Evolutionary conservation across 2,888 invertebrate genomes (phyloP), one percentile per base, ranked within the genome.

Genomic region (Ormyrus nitidulus): DNA sequence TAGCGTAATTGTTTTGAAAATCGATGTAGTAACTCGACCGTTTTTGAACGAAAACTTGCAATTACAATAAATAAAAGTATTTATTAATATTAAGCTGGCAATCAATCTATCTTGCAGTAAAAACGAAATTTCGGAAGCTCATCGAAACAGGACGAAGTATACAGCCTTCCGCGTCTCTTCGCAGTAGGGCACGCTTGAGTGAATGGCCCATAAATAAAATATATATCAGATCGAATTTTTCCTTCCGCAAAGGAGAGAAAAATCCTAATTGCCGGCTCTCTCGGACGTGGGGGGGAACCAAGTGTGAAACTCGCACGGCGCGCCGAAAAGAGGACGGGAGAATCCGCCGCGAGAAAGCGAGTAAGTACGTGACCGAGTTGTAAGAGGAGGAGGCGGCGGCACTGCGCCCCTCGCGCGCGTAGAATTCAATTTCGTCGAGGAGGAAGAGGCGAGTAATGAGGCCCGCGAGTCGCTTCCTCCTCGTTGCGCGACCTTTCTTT

Each of bases 311-410:
- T 79, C 74, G 68, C 68, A 58, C 66, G 70, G 19, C 11, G 73
- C 64, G 44, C n/a, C 11, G 51, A 80, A 80, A 80, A 77, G 73
- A 77, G 80, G 81, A 74, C 70, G 81, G 71, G 77, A 81, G 81
- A 77, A 81, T 80, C 56, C 8, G 54, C 11, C 59, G 48, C 58
- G 9, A 46, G 8, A 19, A 34, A 13, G 51, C n/a, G 72, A 71
- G 75, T 66, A 61, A 75, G 61, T 53, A 70, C 71, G 77, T 81
- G 81, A 81, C 81, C 81, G 81, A 81, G 81, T 77, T 77, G 77
- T 65, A 54, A 72, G 34, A 0, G 4, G 34, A 2, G 34, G 34
- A 2, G 69, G 34, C 34, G 34, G 34, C 34, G 34, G 34, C 34
- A 4, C 34, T 34, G 34, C 34, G 34, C 49, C 11, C 13, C 6